phyloP scores from a whole-genome alignment of 2,797 vertebrate genomes.

The Anableps anableps region DNA sequence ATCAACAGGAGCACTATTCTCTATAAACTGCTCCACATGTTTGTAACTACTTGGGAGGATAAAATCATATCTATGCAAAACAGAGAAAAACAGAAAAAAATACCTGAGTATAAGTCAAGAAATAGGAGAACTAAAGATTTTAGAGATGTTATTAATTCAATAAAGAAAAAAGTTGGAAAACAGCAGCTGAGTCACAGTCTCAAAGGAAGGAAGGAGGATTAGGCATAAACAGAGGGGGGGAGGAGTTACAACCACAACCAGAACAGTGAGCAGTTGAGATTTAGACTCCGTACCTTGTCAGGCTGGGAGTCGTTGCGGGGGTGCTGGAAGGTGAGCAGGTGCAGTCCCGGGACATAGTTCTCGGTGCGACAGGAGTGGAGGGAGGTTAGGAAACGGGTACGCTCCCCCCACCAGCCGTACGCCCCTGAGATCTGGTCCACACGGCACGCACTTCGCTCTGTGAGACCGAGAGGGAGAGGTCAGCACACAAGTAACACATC shows the following conservation, averaged over 20 bases:
- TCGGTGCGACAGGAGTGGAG: constrained; percentile 89
- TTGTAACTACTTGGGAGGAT: constrained; percentile 39
- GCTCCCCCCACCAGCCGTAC: constrained; percentile 94
- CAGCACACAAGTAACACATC: constrained; percentile 73
- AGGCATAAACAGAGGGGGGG: constrained; percentile 50
- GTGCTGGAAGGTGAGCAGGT: constrained; percentile 94
- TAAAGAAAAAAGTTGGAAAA: constrained; percentile 17
- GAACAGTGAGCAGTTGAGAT: constrained; percentile 58
- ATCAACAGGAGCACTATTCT: constrained; percentile 70
- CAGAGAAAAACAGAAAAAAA: constrained; percentile 28
- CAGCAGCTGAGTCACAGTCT: constrained; percentile 23
- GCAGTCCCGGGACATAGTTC: constrained; percentile 93
- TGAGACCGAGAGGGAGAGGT: constrained; percentile 79
- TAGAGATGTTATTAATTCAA: constrained; percentile 1
- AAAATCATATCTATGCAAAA: constrained; percentile 48
- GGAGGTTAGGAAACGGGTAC: constrained; percentile 90
- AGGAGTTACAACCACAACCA: constrained; percentile 58
- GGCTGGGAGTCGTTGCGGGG: constrained; percentile 94
- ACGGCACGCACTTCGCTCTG: constrained; percentile 89
- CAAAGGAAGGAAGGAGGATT: constrained; percentile 71
- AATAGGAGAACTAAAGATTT: constrained; percentile 9
- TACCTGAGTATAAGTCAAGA: constrained; percentile 12
- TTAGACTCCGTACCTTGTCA: constrained; percentile 88
- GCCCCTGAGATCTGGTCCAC: constrained; percentile 95
- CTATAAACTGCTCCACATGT: constrained; percentile 54